Percentiles rank a stretch among this genome's conserved stretches.
phyloP scores from a whole-genome alignment of 2,113 vertebrate genomes.

The Perca fluviatilis region DNA sequence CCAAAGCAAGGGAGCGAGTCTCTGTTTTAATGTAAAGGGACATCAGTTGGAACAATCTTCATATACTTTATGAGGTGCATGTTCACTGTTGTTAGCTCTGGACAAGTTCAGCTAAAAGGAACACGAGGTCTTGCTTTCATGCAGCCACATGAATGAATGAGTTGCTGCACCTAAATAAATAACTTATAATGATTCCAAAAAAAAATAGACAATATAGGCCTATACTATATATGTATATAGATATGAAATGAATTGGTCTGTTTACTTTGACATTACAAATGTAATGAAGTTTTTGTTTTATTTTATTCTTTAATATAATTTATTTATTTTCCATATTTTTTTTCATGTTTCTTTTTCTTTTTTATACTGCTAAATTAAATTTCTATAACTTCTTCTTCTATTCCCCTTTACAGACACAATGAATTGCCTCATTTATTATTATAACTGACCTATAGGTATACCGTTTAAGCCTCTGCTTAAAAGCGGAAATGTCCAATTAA shows the following conservation, averaged over 20 bases:
- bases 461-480: conserved; percentile 20
- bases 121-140: background rate
- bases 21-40: conserved; percentile 59
- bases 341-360: background rate
- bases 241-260: too few species aligned
- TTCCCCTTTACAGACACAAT: background rate
- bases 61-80: conserved; percentile 53
- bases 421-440: conserved; percentile 14
- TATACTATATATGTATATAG: too few species aligned
- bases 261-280: too few species aligned
- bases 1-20: conserved; percentile 21
- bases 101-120: conserved; percentile 35
- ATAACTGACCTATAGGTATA: conserved; percentile 10
- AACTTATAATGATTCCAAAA: too few species aligned
- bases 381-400: background rate
- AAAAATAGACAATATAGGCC: too few species aligned
- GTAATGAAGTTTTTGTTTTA: too few species aligned
- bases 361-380: background rate
- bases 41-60: conserved; percentile 50
- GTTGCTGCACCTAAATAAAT: too few species aligned
- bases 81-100: conserved; percentile 45
- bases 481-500: conserved; percentile 60
- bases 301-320: too few species aligned
- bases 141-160: background rate
- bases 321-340: too few species aligned